A percentile compares a stretch with the other conserved stretches of the same genome.
Conservation (phyloP, 2,888 invertebrate species). For the Drosophila kuntzei region DNA sequence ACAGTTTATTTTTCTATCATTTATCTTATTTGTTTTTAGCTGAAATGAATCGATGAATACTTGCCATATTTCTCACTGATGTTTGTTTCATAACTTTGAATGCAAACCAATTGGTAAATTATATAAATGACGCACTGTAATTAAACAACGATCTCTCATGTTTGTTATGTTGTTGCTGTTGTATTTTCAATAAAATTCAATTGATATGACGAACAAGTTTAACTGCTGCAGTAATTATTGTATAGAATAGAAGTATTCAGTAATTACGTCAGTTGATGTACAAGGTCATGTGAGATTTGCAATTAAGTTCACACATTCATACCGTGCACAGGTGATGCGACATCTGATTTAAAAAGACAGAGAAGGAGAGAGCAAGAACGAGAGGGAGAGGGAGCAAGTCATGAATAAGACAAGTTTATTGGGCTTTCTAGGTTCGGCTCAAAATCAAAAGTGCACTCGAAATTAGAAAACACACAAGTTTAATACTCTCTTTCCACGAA, state of each 20-base stretch:
- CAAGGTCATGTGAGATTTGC: slow-evolving; percentile 28
- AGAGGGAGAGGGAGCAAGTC: background rate
- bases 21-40: slow-evolving; percentile 6
- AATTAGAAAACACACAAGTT: background rate
- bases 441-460: background rate
- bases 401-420: background rate
- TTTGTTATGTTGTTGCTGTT: background rate
- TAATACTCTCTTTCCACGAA: background rate
- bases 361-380: background rate
- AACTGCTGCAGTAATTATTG: slow-evolving; percentile 27
- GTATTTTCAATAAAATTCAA: slow-evolving; percentile 4
- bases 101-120: slow-evolving; percentile 5
- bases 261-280: slow-evolving; percentile 9
- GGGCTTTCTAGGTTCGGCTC: background rate
- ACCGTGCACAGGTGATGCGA: slow-evolving; percentile 6
- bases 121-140: background rate
- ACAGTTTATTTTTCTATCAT: slow-evolving; percentile 6
- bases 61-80: background rate
- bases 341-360: background rate
- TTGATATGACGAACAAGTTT: slow-evolving; percentile 41
- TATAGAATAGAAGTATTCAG: slow-evolving; percentile 4
- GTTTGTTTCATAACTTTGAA: background rate
- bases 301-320: slow-evolving; percentile 17
- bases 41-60: background rate
- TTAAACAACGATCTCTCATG: background rate